Evolutionary conservation across 2,113 vertebrate species (phyloP), one percentile per base, ranked within the genome.

Genomic region (Solea senegalensis): DNA sequence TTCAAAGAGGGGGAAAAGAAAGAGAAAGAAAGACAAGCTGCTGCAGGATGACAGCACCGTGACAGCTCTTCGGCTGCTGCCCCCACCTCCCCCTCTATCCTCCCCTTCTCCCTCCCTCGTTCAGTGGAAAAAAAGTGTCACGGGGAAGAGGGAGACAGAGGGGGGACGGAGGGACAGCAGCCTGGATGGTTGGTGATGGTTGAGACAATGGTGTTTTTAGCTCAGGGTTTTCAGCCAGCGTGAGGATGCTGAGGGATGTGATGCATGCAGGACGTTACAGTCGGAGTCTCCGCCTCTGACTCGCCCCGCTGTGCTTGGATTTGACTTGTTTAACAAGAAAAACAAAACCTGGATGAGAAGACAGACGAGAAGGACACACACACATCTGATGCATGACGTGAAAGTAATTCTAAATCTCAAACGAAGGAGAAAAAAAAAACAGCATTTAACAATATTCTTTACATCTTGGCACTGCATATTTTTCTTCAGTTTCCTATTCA

Each of bases 381-480:
- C 39, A 8, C 85, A 81, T 85, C 90, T 91, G 83, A 86, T 82
- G 90, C 10, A 28, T 6, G 59, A 91, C 10, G 26, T 6, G 59
- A 91, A 93, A 93, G 80, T 80, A 92, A 93, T 94, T 92, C 3
- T 11, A 46, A 46, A 46, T 90, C 77, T 93, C 62, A 72, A 86
- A 86, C 88, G 53, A 70, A 72, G 88, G 82, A 91, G 85, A 74
- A 90, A 52, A 12, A 13, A 88, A 85, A 91, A 79, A 93, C 90
- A 92, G 87, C 89, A 93, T 92, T 93, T 94, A 95, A 96, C 93
- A 95, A 96, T 95, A 95, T 89, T 95, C 94, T 96, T 96, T 96
- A 96, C 95, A 96, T 96, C 94, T 97, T 97, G 96, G 96, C 96
- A 97, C 96, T 96, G 95, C 94, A 95, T 96, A 94, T 92, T 95